A percentile compares a stretch with the other conserved stretches of the same genome.
phyloP scores from a whole-genome alignment of 2,113 vertebrate genomes.

The Mesembrinibis cayennensis region DNA sequence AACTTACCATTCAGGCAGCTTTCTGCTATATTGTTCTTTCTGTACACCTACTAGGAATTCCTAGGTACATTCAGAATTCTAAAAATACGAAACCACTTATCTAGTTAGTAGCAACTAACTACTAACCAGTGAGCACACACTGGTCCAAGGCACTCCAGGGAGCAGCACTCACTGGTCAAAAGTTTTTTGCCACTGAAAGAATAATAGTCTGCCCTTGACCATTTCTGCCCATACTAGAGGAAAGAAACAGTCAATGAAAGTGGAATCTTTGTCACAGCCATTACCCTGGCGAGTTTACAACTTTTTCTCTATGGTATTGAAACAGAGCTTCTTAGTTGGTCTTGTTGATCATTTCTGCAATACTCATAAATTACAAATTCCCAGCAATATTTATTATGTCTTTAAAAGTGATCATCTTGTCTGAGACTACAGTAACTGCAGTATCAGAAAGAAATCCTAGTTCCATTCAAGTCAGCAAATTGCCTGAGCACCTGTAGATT shows the following conservation, averaged over 20 bases:
- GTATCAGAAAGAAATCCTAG: neutral
- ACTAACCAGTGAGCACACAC: neutral
- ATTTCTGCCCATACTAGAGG: neutral
- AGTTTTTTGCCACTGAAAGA: neutral
- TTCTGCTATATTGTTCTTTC: neutral
- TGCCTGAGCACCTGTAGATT: neutral
- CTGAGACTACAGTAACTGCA: neutral
- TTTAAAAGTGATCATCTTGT: neutral
- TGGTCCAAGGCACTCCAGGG: neutral
- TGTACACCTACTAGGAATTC: neutral
- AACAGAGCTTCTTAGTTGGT: neutral
- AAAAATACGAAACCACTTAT: neutral
- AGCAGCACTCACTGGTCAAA: neutral
- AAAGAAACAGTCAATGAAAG: neutral
- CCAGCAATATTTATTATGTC: neutral
- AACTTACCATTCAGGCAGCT: neutral
- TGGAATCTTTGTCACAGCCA: neutral
- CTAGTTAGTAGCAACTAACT: neutral
- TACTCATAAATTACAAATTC: neutral
- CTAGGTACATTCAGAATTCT: neutral
- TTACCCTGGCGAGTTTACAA: neutral
- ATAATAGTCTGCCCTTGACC: neutral
- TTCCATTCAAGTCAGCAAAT: neutral
- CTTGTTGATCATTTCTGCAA: neutral
- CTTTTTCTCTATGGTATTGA: neutral